These are phyloP conservation scores for Rhamphomyia laevipes DNA, from an alignment of 2,888 invertebrate species.

Conservation along the genomic window DNA sequence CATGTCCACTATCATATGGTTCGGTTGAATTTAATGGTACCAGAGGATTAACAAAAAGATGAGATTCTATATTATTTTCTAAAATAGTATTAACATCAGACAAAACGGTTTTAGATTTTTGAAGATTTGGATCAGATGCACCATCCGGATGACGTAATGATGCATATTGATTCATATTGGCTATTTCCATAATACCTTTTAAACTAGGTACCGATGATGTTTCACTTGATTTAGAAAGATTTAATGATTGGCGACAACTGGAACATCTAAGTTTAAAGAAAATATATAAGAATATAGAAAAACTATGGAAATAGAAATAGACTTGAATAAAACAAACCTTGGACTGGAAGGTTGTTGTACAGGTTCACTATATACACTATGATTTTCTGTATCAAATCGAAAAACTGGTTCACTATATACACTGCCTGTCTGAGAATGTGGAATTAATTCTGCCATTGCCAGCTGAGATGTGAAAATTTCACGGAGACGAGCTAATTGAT, in stretches of 20 bases:
- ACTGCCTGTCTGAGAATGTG: slow-evolving; percentile 44
- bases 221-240: slow-evolving; percentile 33
- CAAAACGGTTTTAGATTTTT: slow-evolving; percentile 16
- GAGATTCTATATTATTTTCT: slow-evolving; percentile 30
- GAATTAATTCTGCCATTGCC: slow-evolving; percentile 61
- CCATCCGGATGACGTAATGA: slow-evolving; percentile 81
- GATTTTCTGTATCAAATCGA: slow-evolving; percentile 44
- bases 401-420: slow-evolving; percentile 38
- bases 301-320: too few relatives aligned
- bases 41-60: slow-evolving; percentile 25
- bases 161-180: slow-evolving; percentile 48
- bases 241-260: slow-evolving; percentile 23
- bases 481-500: slow-evolving; percentile 68
- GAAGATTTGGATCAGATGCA: slow-evolving; percentile 81
- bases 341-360: slow-evolving; percentile 50
- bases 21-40: slow-evolving; percentile 38
- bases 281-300: too few relatives aligned
- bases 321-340: slow-evolving; percentile 23
- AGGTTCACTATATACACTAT: slow-evolving; percentile 79
- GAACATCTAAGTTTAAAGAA: slow-evolving; percentile 11
- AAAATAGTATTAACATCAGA: slow-evolving; percentile 31
- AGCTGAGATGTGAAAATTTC: slow-evolving; percentile 71
- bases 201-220: slow-evolving; percentile 41
- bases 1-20: slow-evolving; percentile 75
- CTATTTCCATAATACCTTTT: slow-evolving; percentile 53